Conservation (phyloP, 2,797 vertebrate genomes). For the Sebastolobus alascanus region DNA sequence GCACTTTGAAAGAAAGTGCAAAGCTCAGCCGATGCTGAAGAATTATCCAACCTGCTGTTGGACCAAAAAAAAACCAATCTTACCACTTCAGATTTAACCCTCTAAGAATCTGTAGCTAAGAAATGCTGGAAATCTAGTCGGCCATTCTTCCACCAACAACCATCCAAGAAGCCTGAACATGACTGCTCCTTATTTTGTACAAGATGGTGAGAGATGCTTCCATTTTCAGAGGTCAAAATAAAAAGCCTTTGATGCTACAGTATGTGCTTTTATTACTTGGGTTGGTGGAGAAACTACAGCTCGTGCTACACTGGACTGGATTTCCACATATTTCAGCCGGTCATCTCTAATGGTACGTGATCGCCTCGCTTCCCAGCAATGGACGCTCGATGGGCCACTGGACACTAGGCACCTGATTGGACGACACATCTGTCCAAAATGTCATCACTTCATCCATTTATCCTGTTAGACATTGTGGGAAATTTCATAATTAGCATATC, state of each 20-base stretch:
- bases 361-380: no score
- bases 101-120: neutral
- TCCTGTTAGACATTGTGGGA: no score
- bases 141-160: no score
- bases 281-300: neutral
- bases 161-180: no score
- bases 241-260: slow-evolving; percentile 9
- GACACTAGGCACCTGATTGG: no score
- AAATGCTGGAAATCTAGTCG: neutral
- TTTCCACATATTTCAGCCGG: neutral
- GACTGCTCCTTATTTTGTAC: no score
- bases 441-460: no score
- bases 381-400: no score
- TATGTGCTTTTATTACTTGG: slow-evolving; percentile 23
- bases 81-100: neutral
- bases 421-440: no score
- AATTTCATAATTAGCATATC: no score
- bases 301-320: neutral
- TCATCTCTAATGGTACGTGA: neutral
- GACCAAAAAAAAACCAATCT: neutral
- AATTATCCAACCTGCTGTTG: slow-evolving; percentile 32
- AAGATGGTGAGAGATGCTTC: slow-evolving; percentile 16
- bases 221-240: slow-evolving; percentile 45
- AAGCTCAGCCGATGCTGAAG: slow-evolving; percentile 24
- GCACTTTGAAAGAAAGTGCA: slow-evolving; percentile 44